These are phyloP conservation scores for Epinephelus moara DNA, from an alignment of 2,113 vertebrate species.

Conservation along the genomic window DNA sequence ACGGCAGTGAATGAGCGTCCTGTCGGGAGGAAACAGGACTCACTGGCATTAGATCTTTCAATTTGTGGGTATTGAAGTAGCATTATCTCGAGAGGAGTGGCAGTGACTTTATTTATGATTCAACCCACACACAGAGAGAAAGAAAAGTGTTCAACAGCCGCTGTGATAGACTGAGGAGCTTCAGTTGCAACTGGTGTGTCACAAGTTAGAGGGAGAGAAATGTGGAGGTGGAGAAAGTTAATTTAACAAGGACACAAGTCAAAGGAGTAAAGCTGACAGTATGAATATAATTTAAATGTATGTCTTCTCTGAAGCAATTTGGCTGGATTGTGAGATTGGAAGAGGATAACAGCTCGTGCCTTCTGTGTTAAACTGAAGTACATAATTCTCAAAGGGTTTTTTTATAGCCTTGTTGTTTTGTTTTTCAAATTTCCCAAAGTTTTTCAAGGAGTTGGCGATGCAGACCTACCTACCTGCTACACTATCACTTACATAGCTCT, in stretches of 20 bases:
- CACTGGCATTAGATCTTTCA: background rate
- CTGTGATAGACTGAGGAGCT: background rate
- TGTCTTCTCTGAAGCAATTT: background rate
- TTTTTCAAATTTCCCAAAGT: background rate
- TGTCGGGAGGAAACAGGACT: conserved; percentile 17
- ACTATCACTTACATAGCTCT: background rate
- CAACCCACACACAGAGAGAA: background rate
- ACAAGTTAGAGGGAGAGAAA: background rate
- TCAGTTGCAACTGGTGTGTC: background rate
- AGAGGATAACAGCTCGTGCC: background rate
- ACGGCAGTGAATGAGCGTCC: background rate
- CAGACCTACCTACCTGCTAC: background rate
- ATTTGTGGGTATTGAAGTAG: conserved; percentile 21
- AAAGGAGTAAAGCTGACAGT: background rate
- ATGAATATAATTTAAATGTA: background rate
- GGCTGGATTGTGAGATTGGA: background rate
- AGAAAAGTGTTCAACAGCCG: background rate
- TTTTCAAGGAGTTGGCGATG: background rate
- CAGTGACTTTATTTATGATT: conserved; percentile 12
- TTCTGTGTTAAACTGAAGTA: background rate
- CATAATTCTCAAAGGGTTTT: background rate
- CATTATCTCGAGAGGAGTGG: background rate
- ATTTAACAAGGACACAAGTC: background rate
- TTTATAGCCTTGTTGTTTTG: background rate
- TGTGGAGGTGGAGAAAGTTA: background rate